Percentiles rank a stretch among this genome's conserved stretches.
Evolutionary conservation across 2,113 vertebrate species (phyloP).

Genomic region (human (Homo sapiens)): GRCh38 chr4:146438501-146439000

Average conservation of each 20-base stretch:
- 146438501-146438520: neutral
- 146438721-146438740: neutral
- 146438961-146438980: conserved; percentile 36
- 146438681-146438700: neutral
- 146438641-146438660: neutral
- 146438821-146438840: conserved; percentile 4
- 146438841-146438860: conserved; percentile 10
- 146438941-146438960: conserved; percentile 78
- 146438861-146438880: neutral
- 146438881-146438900: neutral
- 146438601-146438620: neutral
- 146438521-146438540: neutral
- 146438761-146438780: neutral
- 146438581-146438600: neutral
- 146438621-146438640: neutral
- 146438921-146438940: neutral
- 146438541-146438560: neutral
- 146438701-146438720: neutral
- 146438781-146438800: neutral
- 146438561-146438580: neutral
- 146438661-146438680: conserved; percentile 23
- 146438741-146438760: conserved; percentile 1
- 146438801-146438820: conserved; percentile 34
- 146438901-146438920: neutral
- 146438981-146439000: conserved; percentile 90